phyloP scores from a whole-genome alignment of 2,888 invertebrate genomes.

The Heliconius ismenius region DNA sequence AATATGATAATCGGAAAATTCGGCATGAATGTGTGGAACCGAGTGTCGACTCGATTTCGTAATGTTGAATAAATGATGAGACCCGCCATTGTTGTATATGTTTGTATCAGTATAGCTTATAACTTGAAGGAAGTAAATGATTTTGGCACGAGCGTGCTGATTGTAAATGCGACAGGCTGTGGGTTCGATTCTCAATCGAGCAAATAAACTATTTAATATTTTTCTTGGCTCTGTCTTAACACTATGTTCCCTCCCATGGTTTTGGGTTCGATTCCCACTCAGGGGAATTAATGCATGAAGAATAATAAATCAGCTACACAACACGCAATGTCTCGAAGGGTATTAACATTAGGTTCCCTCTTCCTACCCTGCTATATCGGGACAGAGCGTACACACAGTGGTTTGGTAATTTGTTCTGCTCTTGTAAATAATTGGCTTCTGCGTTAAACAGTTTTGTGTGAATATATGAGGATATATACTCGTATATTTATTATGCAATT shows the following conservation, averaged over 20 bases:
- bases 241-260: too few relatives aligned
- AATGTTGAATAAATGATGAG: constrained; percentile 70
- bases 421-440: background rate
- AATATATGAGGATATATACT: background rate
- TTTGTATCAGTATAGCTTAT: constrained; percentile 56
- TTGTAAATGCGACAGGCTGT: background rate
- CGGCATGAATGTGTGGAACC: constrained; percentile 62
- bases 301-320: background rate
- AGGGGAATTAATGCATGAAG: too few relatives aligned
- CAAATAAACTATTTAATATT: too few relatives aligned
- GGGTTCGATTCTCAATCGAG: background rate
- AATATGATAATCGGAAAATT: constrained; percentile 76
- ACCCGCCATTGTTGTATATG: constrained; percentile 49
- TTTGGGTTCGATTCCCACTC: too few relatives aligned
- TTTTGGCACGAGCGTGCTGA: constrained; percentile 35
- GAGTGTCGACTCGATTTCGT: constrained; percentile 56
- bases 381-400: background rate
- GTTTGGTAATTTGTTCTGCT: background rate
- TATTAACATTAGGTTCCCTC: background rate
- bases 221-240: too few relatives aligned
- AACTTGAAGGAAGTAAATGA: constrained; percentile 42
- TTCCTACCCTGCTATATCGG: background rate
- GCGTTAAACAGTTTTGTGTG: background rate
- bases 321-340: background rate
- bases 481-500: too few relatives aligned